A percentile compares a stretch with the other conserved stretches of the same genome.
Conservation (phyloP, 1,140 invertebrate genomes). For the Chymomyza costata region DNA sequence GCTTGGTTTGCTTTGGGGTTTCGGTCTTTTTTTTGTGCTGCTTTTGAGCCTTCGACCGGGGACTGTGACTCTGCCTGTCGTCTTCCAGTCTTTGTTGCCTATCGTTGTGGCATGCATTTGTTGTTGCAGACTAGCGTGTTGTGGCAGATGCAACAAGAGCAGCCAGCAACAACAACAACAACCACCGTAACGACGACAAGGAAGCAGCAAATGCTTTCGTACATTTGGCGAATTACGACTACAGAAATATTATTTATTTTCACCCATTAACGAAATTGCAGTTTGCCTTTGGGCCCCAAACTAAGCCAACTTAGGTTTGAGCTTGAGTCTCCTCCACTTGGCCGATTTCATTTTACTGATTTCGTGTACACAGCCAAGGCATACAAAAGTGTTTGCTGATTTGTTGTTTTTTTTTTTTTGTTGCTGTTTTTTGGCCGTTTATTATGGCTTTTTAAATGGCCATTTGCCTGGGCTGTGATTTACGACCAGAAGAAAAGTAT, state of each 20-base stretch:
- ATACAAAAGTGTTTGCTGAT: not conserved
- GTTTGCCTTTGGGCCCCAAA: slow-evolving; percentile 30
- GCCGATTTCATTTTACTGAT: no score
- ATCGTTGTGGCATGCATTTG: slow-evolving; percentile 9
- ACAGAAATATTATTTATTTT: slow-evolving; percentile 68
- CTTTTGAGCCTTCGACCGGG: slow-evolving; percentile 10
- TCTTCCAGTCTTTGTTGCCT: slow-evolving; percentile 7
- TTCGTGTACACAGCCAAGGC: no score
- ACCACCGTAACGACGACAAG: slow-evolving; percentile 14
- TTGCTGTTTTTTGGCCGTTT: no score
- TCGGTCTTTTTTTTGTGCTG: slow-evolving; percentile 21
- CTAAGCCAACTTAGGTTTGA: no score
- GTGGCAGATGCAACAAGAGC: slow-evolving; percentile 4
- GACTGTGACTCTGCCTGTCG: slow-evolving; percentile 8
- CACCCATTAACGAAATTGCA: slow-evolving; percentile 56
- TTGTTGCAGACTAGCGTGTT: not conserved
- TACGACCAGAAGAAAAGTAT: no score
- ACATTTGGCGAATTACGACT: slow-evolving; percentile 50
- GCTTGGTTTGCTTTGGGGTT: no score
- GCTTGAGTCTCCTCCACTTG: no score
- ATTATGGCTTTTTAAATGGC: no score
- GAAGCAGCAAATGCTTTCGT: slow-evolving; percentile 48
- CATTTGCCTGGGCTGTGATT: no score
- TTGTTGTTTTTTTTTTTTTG: not conserved
- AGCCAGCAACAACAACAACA: slow-evolving; percentile 4